Conservation (phyloP, 2,888 invertebrate species). For the Rhynchonema sp. region DNA sequence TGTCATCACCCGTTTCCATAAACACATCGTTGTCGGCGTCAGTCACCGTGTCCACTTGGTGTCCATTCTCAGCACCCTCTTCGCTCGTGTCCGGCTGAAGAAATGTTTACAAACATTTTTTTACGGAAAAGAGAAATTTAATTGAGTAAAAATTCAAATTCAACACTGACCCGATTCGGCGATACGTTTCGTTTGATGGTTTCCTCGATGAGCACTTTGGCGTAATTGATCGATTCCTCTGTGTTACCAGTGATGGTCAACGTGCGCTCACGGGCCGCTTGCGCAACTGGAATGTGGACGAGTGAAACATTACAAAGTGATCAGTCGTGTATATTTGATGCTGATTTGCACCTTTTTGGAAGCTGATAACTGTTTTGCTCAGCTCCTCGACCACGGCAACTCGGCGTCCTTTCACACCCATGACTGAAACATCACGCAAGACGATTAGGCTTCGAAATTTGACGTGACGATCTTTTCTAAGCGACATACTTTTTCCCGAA, state of each 20-base stretch:
- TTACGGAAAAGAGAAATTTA: neutral
- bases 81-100: neutral
- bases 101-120: neutral
- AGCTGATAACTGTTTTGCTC: constrained; percentile 93
- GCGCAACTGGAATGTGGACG: constrained; percentile 53
- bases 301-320: too few species aligned
- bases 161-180: constrained; percentile 24
- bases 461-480: too few species aligned
- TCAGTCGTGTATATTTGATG: neutral
- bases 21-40: constrained; percentile 8
- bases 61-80: neutral
- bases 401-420: constrained; percentile 93
- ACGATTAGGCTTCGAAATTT: too few species aligned
- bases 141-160: neutral
- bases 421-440: constrained; percentile 60
- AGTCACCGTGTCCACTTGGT: neutral
- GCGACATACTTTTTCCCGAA: constrained; percentile 69
- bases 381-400: constrained; percentile 97
- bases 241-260: constrained; percentile 84
- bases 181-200: constrained; percentile 85
- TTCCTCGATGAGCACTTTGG: constrained; percentile 78
- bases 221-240: constrained; percentile 75
- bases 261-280: constrained; percentile 76
- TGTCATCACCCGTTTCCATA: constrained; percentile 2
- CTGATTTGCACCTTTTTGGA: constrained; percentile 47